Conservation (phyloP, 2,113 vertebrate species). For the Empidonax traillii region DNA sequence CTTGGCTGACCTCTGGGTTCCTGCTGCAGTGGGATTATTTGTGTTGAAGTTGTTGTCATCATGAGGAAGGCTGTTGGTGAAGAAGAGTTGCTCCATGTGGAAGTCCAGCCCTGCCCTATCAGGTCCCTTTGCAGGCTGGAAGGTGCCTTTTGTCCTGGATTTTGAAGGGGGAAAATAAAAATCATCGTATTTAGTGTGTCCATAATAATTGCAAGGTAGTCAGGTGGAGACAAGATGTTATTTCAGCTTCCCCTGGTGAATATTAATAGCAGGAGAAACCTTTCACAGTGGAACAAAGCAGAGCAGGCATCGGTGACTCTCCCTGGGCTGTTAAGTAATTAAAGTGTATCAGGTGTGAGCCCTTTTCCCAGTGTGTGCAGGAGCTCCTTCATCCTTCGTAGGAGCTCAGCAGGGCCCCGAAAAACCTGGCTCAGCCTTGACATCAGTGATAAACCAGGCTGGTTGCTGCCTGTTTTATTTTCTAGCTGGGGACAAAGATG, state of each 20-base stretch:
- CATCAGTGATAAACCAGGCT: background rate
- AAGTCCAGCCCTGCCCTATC: background rate
- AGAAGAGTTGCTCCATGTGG: background rate
- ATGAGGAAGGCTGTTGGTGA: fast-evolving
- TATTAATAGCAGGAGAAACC: slow-evolving; percentile 17
- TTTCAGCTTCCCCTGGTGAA: slow-evolving; percentile 22
- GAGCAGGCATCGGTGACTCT: background rate
- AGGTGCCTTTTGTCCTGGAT: background rate
- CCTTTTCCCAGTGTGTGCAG: background rate
- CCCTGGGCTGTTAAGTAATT: background rate
- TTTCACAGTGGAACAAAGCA: slow-evolving; percentile 5
- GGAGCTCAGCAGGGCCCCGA: background rate
- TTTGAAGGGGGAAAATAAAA: background rate
- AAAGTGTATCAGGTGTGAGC: background rate
- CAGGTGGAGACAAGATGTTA: background rate
- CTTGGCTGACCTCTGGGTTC: background rate
- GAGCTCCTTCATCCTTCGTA: background rate
- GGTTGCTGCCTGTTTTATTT: background rate
- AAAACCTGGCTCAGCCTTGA: background rate
- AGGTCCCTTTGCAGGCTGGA: background rate
- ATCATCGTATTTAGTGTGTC: background rate
- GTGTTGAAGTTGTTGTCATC: background rate
- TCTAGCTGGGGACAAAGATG: background rate
- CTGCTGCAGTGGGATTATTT: background rate
- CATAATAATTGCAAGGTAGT: background rate